phyloP scores from a whole-genome alignment of 2,888 invertebrate species.

The Eremobia ochroleuca region DNA sequence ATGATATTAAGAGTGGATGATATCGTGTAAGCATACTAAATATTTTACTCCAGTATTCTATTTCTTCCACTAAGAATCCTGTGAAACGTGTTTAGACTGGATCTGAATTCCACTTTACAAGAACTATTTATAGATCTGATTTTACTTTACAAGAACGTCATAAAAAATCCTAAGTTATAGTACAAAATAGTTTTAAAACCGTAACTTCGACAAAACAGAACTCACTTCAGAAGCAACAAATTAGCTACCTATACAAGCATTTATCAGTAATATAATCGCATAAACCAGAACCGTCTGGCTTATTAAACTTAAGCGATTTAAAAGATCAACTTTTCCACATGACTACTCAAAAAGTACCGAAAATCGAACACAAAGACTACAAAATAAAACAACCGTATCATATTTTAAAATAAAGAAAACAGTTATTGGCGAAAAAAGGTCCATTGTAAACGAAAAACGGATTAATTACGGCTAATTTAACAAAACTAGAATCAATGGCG shows the following conservation, averaged over 20 bases:
- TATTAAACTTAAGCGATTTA: constrained; percentile 26
- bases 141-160: not conserved
- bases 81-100: not conserved
- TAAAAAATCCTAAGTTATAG: no score
- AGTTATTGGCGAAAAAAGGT: constrained; percentile 46
- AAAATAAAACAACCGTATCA: constrained; percentile 49
- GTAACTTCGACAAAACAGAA: not conserved
- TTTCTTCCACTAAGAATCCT: not conserved
- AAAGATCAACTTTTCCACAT: constrained; percentile 48
- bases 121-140: no score
- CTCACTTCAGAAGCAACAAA: not conserved
- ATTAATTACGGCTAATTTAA: constrained; percentile 85
- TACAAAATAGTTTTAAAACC: not conserved
- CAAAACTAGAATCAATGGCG: constrained; percentile 85
- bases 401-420: constrained; percentile 62
- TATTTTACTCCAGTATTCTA: not conserved
- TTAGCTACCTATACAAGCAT: not conserved
- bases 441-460: constrained; percentile 72
- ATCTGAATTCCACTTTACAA: no score
- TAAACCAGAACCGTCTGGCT: constrained; percentile 11
- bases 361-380: constrained; percentile 32
- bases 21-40: no score
- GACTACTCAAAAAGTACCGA: constrained; percentile 58
- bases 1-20: not conserved
- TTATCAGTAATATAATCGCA: constrained; percentile 27